A percentile compares a stretch with the other conserved stretches of the same genome.
Evolutionary conservation across 2,797 vertebrate genomes (phyloP).

Genomic region (Aeoliscus strigatus): DNA sequence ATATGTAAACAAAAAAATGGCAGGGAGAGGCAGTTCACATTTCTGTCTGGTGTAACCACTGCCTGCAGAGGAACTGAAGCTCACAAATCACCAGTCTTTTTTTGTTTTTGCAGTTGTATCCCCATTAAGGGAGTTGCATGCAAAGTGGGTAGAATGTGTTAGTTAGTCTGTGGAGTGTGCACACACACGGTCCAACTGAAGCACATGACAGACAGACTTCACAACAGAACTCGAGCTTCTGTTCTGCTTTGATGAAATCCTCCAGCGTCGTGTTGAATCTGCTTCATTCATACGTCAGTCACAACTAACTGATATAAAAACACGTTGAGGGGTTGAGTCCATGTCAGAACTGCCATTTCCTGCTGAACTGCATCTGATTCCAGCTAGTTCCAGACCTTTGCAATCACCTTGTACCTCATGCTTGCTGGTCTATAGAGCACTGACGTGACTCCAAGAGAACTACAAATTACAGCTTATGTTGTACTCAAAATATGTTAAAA

Average conservation of each 20-base stretch:
- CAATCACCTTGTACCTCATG: slow-evolving; percentile 19
- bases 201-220: slow-evolving; percentile 7
- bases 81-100: slow-evolving; percentile 18
- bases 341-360: background rate
- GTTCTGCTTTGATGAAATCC: background rate
- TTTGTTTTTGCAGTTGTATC: background rate
- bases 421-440: slow-evolving; percentile 15
- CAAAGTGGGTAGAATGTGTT: background rate
- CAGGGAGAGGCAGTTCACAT: slow-evolving; percentile 27
- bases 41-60: slow-evolving; percentile 20
- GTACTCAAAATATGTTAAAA: slow-evolving; percentile 15
- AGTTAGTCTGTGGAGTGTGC: background rate
- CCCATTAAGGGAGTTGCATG: background rate
- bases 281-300: slow-evolving; percentile 12
- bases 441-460: slow-evolving; percentile 4
- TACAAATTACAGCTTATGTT: slow-evolving; percentile 11
- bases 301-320: slow-evolving; percentile 25
- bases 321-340: slow-evolving; percentile 24
- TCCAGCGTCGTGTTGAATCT: background rate
- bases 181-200: slow-evolving; percentile 22
- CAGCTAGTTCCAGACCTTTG: slow-evolving; percentile 7
- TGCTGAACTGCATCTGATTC: slow-evolving; percentile 15
- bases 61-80: slow-evolving; percentile 5
- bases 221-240: background rate
- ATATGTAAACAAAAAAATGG: slow-evolving; percentile 45